phyloP scores from a whole-genome alignment of 2,888 invertebrate genomes.

The Myopa tessellatipennis region DNA sequence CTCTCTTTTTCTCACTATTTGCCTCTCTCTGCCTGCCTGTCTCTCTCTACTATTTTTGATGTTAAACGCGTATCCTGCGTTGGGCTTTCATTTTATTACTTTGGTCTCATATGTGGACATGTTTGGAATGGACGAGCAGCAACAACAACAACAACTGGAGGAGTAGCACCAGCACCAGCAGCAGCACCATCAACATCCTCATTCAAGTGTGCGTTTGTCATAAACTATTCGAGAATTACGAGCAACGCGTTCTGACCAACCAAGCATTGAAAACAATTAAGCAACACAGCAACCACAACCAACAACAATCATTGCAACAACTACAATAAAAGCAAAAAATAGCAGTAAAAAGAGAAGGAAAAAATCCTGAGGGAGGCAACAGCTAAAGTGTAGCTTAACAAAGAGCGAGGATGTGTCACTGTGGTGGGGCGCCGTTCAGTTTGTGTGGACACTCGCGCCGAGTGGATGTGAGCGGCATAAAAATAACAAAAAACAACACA shows the following conservation, averaged over 20 bases:
- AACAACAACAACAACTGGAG: background rate
- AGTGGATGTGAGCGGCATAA: too few relatives aligned
- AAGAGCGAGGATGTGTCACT: too few relatives aligned
- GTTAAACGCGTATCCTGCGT: background rate
- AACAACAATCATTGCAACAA: too few relatives aligned
- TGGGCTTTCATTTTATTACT: slow-evolving; percentile 25
- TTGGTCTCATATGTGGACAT: slow-evolving; percentile 19
- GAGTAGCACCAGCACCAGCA: background rate
- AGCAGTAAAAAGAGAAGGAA: background rate
- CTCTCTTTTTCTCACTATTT: background rate
- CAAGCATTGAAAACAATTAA: slow-evolving; percentile 27
- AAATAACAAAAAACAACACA: too few relatives aligned
- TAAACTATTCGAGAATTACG: slow-evolving; percentile 45
- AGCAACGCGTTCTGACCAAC: slow-evolving; percentile 22
- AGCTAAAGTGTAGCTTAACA: background rate
- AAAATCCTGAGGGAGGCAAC: slow-evolving; percentile 19
- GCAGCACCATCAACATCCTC: background rate
- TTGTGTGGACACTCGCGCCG: background rate
- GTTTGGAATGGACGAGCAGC: slow-evolving; percentile 12
- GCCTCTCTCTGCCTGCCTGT: background rate
- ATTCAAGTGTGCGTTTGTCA: background rate
- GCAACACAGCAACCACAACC: background rate
- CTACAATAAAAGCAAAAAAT: background rate
- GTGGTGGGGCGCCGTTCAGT: background rate
- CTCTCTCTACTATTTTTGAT: background rate